Evolutionary conservation across 1,140 invertebrate genomes (phyloP), one percentile per base, ranked within the genome.

Genomic region (Cecropterus lyciades): DNA sequence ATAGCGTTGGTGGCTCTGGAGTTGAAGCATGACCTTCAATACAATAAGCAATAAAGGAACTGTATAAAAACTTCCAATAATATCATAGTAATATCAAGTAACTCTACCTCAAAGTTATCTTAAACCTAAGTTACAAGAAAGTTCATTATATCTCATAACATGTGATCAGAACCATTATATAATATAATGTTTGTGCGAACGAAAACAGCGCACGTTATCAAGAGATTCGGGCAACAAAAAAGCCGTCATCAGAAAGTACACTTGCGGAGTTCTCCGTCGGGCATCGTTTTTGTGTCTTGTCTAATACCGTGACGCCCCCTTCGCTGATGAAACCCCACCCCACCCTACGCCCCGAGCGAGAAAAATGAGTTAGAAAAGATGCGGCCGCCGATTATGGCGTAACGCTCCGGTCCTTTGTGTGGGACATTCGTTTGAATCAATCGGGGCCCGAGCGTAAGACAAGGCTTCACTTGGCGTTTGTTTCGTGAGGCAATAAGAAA

Each of bases 281-380:
- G 82, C 78, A 73, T 77, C 83, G 84, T 91, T 91, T 91, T 91
- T 91, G 87, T 91, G 86, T 89, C 87, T 91, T n/a, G n/a, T n/a
- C n/a, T n/a, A 89, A 89, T 89, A 82, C 86, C 84, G 84, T 85
- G 85, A 84, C 83, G 80, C 82, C 85, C 84, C 85, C 84, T 67
- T 60, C 67, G 72, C 77, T 86, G 86, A 87, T 85, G 85, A 85
- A 77, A 78, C 80, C 73, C 67, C 56, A 69, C 72, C 64, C 70
- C 69, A 71, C 70, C 72, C 37, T 48, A n/a, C 70, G 78, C 82
- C 84, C 76, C 79, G 69, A 81, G 79, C 84, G 82, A 91, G 89
- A 91, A 91, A 91, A 91, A 91, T 91, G 89, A 91, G 89, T 91
- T 91, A 91, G 89, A 87, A 89, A 91, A 91, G 89, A 91, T 89